Percentiles rank a stretch among this genome's conserved stretches.
Evolutionary conservation across 1,140 invertebrate species (phyloP).

Genomic region (Notospermus geniculatus): DNA sequence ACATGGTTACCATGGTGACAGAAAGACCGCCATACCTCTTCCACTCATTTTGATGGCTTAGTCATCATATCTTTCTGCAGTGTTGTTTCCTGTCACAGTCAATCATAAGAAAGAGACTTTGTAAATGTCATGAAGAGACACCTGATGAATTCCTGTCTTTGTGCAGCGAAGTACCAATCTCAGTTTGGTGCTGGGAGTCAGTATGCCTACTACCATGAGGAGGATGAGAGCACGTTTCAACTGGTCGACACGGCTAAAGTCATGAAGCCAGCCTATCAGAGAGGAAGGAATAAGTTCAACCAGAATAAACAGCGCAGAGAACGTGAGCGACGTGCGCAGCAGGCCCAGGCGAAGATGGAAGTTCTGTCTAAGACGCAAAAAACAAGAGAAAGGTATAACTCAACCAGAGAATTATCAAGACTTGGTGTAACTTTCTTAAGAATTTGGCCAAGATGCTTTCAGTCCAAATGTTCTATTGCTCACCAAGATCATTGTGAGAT

Average conservation of each 20-base stretch:
- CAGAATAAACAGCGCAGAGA: constrained; percentile 69
- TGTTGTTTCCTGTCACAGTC: neutral
- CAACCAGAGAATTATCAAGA: too few relatives aligned
- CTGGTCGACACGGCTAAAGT: constrained; percentile 87
- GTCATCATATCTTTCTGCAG: too few relatives aligned
- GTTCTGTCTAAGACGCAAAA: constrained; percentile 60
- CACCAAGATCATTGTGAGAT: too few relatives aligned
- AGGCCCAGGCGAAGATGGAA: constrained; percentile 62
- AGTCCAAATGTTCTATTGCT: too few relatives aligned
- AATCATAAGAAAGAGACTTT: too few relatives aligned
- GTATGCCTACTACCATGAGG: constrained; percentile 96
- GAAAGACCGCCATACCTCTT: too few relatives aligned
- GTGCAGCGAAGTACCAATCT: constrained; percentile 89
- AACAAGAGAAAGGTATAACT: constrained; percentile 59
- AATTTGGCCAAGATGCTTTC: too few relatives aligned
- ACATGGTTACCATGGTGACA: too few relatives aligned
- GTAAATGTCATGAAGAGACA: neutral
- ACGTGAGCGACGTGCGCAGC: constrained; percentile 61
- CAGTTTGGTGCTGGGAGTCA: constrained; percentile 89
- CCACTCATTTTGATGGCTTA: constrained; percentile 15
- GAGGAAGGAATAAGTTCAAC: constrained; percentile 48
- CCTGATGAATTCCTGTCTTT: too few relatives aligned
- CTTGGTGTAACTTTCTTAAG: too few relatives aligned
- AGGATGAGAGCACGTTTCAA: constrained; percentile 98
- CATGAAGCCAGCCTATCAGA: constrained; percentile 52